phyloP scores from a whole-genome alignment of 2,888 invertebrate genomes.

The Saturnia japonica region DNA sequence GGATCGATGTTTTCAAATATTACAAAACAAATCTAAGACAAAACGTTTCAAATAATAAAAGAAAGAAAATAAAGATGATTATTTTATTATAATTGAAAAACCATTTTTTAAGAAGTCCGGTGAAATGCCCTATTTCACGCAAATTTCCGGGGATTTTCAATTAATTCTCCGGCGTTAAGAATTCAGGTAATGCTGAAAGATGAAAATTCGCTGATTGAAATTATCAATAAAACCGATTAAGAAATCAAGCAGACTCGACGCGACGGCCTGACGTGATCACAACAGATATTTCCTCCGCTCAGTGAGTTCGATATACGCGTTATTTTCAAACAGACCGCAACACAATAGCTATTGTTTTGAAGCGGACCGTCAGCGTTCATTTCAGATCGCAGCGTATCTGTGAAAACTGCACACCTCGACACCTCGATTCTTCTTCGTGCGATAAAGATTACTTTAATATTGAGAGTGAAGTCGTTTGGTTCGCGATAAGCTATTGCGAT shows the following conservation, averaged over 20 bases:
- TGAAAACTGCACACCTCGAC: slow-evolving; percentile 48
- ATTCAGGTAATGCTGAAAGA: background rate
- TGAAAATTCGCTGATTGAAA: slow-evolving; percentile 14
- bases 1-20: too few species aligned
- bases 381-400: slow-evolving; percentile 41
- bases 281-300: slow-evolving; percentile 21
- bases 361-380: slow-evolving; percentile 59
- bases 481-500: background rate
- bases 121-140: too few species aligned
- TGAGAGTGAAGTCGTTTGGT: slow-evolving; percentile 10
- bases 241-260: slow-evolving; percentile 18
- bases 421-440: slow-evolving; percentile 54
- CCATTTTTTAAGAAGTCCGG: too few species aligned
- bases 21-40: too few species aligned
- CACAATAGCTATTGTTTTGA: slow-evolving; percentile 74
- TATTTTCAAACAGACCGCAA: slow-evolving; percentile 66
- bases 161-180: too few species aligned
- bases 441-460: slow-evolving; percentile 48
- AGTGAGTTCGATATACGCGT: slow-evolving; percentile 47
- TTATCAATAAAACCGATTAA: slow-evolving; percentile 20
- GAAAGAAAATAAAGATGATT: too few species aligned
- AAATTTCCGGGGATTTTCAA: too few species aligned
- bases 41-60: too few species aligned
- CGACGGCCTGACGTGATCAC: slow-evolving; percentile 22
- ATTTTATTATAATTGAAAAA: too few species aligned